Percentiles rank a stretch among this genome's conserved stretches.
phyloP scores from a whole-genome alignment of 2,113 vertebrate species.

The Pycnonotus jocosus region DNA sequence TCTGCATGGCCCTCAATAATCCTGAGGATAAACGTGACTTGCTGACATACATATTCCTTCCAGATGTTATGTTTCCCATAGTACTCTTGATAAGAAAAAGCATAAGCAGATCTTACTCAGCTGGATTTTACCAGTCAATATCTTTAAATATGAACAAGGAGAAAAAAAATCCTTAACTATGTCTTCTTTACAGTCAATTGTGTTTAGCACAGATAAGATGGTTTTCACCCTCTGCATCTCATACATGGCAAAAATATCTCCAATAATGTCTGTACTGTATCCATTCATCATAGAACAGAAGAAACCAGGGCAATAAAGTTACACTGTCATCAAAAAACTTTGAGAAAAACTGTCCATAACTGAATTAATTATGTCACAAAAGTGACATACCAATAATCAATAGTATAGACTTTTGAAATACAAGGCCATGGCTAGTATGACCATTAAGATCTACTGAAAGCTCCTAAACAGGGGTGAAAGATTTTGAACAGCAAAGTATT shows the following conservation, averaged over 20 bases:
- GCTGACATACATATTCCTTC: constrained; percentile 78
- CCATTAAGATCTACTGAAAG: not conserved
- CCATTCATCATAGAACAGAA: not conserved
- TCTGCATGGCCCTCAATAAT: constrained; percentile 39
- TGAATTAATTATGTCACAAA: not conserved
- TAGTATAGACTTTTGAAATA: not conserved
- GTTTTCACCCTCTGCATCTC: not conserved
- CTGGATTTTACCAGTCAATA: not conserved
- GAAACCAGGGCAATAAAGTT: not conserved
- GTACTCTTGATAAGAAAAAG: constrained; percentile 84
- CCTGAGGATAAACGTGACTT: constrained; percentile 34
- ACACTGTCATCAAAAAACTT: not conserved
- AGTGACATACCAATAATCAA: not conserved
- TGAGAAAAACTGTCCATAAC: not conserved
- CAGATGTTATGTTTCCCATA: constrained; percentile 82
- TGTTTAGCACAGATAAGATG: not conserved
- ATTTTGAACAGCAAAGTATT: not conserved
- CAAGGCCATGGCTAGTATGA: not conserved
- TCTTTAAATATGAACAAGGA: not conserved
- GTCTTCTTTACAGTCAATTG: not conserved
- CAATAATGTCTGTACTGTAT: not conserved
- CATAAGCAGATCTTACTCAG: constrained; percentile 78
- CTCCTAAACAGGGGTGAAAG: not conserved
- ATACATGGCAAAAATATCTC: not conserved
- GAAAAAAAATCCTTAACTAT: not conserved